phyloP scores from a whole-genome alignment of 2,113 vertebrate species.

The Genyomyrus donnyi region DNA sequence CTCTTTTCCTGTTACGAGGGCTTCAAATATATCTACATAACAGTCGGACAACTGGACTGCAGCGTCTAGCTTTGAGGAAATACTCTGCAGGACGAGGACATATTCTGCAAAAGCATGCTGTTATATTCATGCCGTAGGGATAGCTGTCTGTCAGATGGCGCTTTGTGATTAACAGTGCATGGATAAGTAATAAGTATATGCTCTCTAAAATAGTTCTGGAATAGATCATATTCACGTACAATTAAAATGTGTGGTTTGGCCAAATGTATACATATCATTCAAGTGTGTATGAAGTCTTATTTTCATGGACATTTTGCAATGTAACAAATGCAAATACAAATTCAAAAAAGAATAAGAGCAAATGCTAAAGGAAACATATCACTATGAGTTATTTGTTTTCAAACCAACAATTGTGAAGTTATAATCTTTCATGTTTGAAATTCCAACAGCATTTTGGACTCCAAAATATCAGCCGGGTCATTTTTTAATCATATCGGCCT shows the following conservation, averaged over 20 bases:
- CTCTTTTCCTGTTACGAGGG: not conserved
- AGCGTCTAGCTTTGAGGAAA: not conserved
- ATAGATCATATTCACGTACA: not conserved
- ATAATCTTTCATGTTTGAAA: not conserved
- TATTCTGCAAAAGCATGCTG: not conserved
- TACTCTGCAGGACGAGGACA: not conserved
- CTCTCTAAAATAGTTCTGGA: not conserved
- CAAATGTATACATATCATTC: not conserved
- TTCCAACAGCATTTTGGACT: not conserved
- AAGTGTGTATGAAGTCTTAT: not conserved
- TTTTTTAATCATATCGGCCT: not conserved
- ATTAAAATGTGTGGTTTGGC: not conserved
- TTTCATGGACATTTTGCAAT: not conserved
- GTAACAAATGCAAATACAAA: not conserved
- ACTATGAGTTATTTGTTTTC: not conserved
- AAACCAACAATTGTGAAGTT: not conserved
- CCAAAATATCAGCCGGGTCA: not conserved
- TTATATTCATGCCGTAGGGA: not conserved
- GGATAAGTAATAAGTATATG: not conserved
- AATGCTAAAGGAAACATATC: not conserved
- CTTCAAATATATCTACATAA: not conserved
- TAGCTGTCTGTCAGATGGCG: not conserved
- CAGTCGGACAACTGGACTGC: not conserved
- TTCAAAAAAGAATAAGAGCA: not conserved
- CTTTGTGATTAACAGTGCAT: not conserved